phyloP scores from a whole-genome alignment of 2,888 invertebrate species.

The Pseudococcus viburni region DNA sequence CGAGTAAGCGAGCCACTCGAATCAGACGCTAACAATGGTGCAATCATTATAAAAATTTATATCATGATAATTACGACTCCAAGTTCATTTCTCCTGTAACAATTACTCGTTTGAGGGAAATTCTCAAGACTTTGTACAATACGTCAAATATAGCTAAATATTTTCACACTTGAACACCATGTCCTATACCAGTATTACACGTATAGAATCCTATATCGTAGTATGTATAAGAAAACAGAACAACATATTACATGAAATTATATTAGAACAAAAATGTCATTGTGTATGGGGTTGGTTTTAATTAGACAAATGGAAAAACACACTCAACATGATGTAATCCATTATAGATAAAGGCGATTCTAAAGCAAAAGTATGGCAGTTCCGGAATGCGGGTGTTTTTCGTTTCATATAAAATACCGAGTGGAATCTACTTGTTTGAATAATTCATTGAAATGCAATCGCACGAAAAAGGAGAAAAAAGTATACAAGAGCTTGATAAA shows the following conservation, averaged over 20 bases:
- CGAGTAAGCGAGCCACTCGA: conserved; percentile 25
- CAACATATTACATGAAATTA: neutral
- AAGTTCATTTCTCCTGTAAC: neutral
- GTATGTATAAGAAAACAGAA: neutral
- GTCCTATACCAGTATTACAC: neutral
- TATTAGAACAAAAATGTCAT: conserved; percentile 13
- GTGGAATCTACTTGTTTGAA: conserved; percentile 21
- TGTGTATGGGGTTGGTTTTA: neutral
- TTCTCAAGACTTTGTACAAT: neutral
- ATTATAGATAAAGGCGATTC: conserved; percentile 27
- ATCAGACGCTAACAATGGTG: neutral
- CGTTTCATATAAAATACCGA: conserved; percentile 19
- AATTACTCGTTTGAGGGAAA: neutral
- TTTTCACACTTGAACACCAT: neutral
- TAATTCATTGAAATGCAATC: conserved; percentile 27
- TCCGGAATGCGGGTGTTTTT: neutral
- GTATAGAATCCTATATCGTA: too few species aligned
- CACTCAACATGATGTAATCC: conserved; percentile 39
- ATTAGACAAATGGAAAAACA: conserved; percentile 47
- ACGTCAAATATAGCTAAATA: neutral
- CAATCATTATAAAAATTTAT: conserved; percentile 18
- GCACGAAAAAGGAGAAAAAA: conserved; percentile 16
- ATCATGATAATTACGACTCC: conserved; percentile 5
- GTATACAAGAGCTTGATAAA: conserved; percentile 31
- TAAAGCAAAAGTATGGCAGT: neutral